phyloP scores from a whole-genome alignment of 2,888 invertebrate species.

The Criorhina ranunculi region DNA sequence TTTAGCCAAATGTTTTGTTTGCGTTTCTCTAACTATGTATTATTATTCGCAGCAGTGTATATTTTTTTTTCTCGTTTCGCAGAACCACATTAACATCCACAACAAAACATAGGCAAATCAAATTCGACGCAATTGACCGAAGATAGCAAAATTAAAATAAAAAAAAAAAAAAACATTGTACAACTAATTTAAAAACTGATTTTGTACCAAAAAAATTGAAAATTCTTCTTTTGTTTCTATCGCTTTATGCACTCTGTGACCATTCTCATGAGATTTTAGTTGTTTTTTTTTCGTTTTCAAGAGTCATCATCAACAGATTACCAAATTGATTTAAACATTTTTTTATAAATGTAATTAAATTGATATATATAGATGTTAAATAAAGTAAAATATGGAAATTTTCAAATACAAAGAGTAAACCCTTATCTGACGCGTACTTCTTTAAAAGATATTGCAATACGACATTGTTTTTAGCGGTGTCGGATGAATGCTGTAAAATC shows the following conservation, averaged over 20 bases:
- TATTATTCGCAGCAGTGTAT: slow-evolving; percentile 41
- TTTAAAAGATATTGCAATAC: slow-evolving; percentile 95
- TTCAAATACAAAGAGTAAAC: slow-evolving; percentile 76
- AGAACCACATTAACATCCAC: slow-evolving; percentile 54
- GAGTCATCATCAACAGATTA: slow-evolving; percentile 49
- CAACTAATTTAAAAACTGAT: slow-evolving; percentile 39
- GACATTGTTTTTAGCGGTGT: slow-evolving; percentile 92
- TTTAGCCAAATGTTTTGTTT: slow-evolving; percentile 77
- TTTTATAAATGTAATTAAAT: slow-evolving; percentile 25
- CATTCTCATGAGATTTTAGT: slow-evolving; percentile 18
- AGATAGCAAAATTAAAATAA: slow-evolving; percentile 39
- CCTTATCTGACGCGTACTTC: slow-evolving; percentile 87
- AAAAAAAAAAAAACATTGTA: slow-evolving; percentile 18
- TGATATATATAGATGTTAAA: slow-evolving; percentile 35
- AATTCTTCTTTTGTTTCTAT: slow-evolving; percentile 17
- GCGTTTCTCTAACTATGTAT: slow-evolving; percentile 57
- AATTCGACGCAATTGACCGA: slow-evolving; percentile 59
- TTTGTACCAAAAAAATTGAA: slow-evolving; percentile 7
- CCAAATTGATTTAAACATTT: slow-evolving; percentile 42
- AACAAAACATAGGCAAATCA: slow-evolving; percentile 73
- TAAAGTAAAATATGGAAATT: slow-evolving; percentile 60
- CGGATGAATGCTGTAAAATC: slow-evolving; percentile 96
- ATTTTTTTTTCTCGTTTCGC: slow-evolving; percentile 47
- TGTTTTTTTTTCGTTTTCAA: slow-evolving; percentile 41
- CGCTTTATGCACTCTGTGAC: slow-evolving; percentile 5